Percentiles rank a stretch among this genome's conserved stretches.
phyloP scores from a whole-genome alignment of 2,113 vertebrate genomes.

The Vidua chalybeata region DNA sequence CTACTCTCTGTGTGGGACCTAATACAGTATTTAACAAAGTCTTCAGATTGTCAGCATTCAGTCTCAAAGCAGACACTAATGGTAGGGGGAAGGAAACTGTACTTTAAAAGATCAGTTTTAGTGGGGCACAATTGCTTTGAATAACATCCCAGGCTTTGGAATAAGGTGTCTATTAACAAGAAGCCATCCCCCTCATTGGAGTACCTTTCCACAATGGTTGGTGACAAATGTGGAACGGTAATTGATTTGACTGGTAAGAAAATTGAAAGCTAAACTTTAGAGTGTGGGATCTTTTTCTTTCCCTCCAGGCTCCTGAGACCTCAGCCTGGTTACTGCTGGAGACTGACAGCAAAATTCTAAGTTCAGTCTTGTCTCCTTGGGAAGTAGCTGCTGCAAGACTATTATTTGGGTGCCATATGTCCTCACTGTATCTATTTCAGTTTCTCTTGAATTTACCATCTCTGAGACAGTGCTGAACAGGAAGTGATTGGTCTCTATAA shows the following conservation, averaged over 20 bases:
- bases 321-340: neutral
- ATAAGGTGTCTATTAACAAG: neutral
- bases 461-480: neutral
- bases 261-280: neutral
- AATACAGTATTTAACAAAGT: neutral
- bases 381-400: neutral
- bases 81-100: neutral
- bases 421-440: neutral
- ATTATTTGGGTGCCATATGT: accelerated
- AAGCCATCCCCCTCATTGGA: neutral
- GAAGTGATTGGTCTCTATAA: neutral
- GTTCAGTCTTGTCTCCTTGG: neutral
- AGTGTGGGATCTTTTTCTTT: neutral
- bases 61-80: neutral
- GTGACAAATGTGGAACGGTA: neutral
- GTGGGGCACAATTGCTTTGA: neutral
- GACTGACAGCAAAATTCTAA: neutral
- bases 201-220: neutral
- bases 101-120: neutral
- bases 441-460: neutral
- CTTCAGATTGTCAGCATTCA: neutral
- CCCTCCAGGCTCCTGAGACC: neutral
- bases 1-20: neutral
- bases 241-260: neutral
- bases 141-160: neutral